Evolutionary conservation across 2,797 vertebrate genomes (phyloP).

Genomic region (Iguana delicatissima): DNA sequence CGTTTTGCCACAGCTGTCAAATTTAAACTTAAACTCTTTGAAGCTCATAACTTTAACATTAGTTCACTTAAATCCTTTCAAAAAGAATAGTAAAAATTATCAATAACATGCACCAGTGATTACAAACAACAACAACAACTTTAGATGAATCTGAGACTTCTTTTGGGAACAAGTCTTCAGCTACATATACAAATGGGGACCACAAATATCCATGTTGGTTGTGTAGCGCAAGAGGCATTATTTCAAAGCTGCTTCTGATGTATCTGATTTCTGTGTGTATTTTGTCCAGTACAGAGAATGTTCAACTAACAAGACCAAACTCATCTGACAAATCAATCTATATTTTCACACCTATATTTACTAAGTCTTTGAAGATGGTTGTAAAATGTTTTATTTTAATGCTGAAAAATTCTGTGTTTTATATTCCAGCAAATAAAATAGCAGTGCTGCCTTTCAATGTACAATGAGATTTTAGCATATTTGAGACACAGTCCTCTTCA

Average conservation of each 20-base stretch:
- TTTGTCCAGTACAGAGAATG: not conserved
- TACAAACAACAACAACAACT: not conserved
- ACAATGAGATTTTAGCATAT: conserved; percentile 39
- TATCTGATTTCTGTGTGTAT: not conserved
- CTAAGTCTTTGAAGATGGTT: conserved; percentile 27
- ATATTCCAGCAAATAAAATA: conserved; percentile 25
- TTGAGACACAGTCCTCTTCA: conserved; percentile 45
- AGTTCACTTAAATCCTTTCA: not conserved
- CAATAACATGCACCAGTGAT: not conserved
- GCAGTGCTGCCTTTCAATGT: conserved; percentile 38
- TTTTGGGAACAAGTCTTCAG: not conserved
- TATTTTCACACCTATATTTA: conserved; percentile 19
- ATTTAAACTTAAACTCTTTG: not conserved
- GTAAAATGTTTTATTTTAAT: conserved; percentile 37
- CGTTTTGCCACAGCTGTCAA: not conserved
- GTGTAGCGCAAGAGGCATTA: conserved; percentile 13
- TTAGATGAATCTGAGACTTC: not conserved
- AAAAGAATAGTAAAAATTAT: not conserved
- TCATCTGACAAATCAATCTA: not conserved
- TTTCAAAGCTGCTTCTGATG: not conserved
- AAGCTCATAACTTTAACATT: not conserved
- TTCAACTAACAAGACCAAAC: conserved; percentile 14
- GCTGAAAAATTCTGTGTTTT: conserved; percentile 30
- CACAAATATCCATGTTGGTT: conserved; percentile 8
- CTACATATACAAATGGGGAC: not conserved